Percentiles rank a stretch among this genome's conserved stretches.
These are phyloP conservation scores for Misgurnus mizolepis DNA, from an alignment of 2,113 vertebrate genomes.

Conservation along the genomic window DNA sequence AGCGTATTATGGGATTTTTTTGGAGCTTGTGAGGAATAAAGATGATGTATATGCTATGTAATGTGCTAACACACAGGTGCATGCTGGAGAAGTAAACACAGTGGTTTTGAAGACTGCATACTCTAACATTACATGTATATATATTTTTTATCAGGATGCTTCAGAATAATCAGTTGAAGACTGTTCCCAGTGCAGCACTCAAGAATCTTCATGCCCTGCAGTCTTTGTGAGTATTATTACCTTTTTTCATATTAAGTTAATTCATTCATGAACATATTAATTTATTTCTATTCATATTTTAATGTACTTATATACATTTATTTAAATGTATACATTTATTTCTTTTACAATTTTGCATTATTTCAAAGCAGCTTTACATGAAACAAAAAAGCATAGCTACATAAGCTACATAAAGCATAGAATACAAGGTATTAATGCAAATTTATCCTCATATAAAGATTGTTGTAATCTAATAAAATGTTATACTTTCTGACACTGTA, in stretches of 20 bases:
- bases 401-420: too few species aligned
- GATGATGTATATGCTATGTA: too few species aligned
- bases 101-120: neutral
- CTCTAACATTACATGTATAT: neutral
- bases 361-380: too few species aligned
- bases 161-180: slow-evolving; percentile 96
- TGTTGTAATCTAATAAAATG: too few species aligned
- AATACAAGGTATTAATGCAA: too few species aligned
- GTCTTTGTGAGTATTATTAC: slow-evolving; percentile 84
- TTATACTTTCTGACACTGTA: too few species aligned
- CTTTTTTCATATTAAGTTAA: neutral
- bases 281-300: neutral
- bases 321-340: too few species aligned
- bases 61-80: neutral
- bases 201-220: slow-evolving; percentile 86
- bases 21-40: neutral
- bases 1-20: neutral
- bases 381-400: too few species aligned
- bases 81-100: neutral
- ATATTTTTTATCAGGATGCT: slow-evolving; percentile 82
- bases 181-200: slow-evolving; percentile 88
- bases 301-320: neutral
- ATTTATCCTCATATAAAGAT: too few species aligned
- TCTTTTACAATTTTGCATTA: too few species aligned
- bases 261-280: too few species aligned